phyloP scores from a whole-genome alignment of 2,888 invertebrate species.

The Eurois occulta region DNA sequence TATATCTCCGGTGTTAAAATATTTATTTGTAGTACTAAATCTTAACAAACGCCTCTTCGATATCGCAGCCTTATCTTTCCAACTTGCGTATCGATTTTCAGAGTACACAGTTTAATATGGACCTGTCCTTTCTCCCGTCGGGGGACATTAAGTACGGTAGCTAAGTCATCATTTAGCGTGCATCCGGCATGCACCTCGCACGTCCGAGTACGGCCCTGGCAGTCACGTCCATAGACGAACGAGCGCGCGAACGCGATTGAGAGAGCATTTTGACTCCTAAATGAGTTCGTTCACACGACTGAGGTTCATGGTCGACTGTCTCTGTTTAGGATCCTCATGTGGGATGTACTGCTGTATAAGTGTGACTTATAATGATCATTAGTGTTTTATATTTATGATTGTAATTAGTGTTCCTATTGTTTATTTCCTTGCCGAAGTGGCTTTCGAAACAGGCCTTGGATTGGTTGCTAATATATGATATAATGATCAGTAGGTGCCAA shows the following conservation, averaged over 20 bases:
- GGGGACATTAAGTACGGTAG: slow-evolving; percentile 57
- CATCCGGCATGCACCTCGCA: slow-evolving; percentile 61
- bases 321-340: slow-evolving; percentile 59
- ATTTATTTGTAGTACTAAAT: neutral
- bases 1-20: neutral
- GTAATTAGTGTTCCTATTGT: slow-evolving; percentile 52
- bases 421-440: slow-evolving; percentile 20
- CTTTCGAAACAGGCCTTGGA: neutral
- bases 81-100: slow-evolving; percentile 49
- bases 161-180: slow-evolving; percentile 62
- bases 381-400: slow-evolving; percentile 48
- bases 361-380: slow-evolving; percentile 58
- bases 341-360: slow-evolving; percentile 56
- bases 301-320: slow-evolving; percentile 66
- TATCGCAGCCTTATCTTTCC: slow-evolving; percentile 22
- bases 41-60: slow-evolving; percentile 6
- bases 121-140: slow-evolving; percentile 51
- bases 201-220: slow-evolving; percentile 67
- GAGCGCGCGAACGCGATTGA: slow-evolving; percentile 73
- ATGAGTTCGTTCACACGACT: slow-evolving; percentile 84
- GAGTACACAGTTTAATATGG: slow-evolving; percentile 48
- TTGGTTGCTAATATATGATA: neutral
- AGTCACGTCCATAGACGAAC: slow-evolving; percentile 83
- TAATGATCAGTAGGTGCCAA: slow-evolving; percentile 13
- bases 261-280: slow-evolving; percentile 86